phyloP scores from a whole-genome alignment of 2,113 vertebrate genomes.

The Gila orcuttii region DNA sequence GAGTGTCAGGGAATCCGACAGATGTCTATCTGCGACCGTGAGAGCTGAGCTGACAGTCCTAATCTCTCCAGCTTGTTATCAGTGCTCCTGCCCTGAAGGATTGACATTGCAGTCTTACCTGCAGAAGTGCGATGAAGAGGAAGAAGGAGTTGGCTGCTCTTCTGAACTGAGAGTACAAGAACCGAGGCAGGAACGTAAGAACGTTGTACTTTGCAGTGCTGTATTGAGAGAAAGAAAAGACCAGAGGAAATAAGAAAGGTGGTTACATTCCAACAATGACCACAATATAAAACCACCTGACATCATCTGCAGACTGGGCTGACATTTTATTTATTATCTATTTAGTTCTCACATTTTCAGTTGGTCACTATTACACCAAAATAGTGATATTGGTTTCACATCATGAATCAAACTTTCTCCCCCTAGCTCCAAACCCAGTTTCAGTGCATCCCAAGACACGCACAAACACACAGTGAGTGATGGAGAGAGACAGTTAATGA shows the following conservation, averaged over 20 bases:
- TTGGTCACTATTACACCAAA: background rate
- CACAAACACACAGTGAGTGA: slow-evolving; percentile 26
- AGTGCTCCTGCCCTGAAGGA: background rate
- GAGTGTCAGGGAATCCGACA: background rate
- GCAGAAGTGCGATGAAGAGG: slow-evolving; percentile 97
- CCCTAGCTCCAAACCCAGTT: background rate
- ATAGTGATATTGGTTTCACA: background rate
- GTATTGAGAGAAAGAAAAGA: slow-evolving; percentile 36
- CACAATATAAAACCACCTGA: background rate
- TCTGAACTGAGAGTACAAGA: slow-evolving; percentile 99
- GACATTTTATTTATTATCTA: background rate
- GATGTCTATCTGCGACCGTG: slow-evolving; percentile 10
- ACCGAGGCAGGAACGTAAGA: slow-evolving; percentile 96
- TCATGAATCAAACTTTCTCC: background rate
- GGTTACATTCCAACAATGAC: background rate
- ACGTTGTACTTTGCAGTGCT: slow-evolving; percentile 99
- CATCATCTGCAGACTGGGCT: background rate
- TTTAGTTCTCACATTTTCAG: background rate
- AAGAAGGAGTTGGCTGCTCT: slow-evolving; percentile 99
- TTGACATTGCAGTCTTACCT: slow-evolving; percentile 80
- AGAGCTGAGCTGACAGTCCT: slow-evolving; percentile 27
- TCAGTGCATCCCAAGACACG: background rate
- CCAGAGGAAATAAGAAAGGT: slow-evolving; percentile 23
- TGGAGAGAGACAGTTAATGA: slow-evolving; percentile 50
- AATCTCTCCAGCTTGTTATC: background rate